Evolutionary conservation across 2,113 vertebrate genomes (phyloP).

Genomic region (Heptranchias perlo): DNA sequence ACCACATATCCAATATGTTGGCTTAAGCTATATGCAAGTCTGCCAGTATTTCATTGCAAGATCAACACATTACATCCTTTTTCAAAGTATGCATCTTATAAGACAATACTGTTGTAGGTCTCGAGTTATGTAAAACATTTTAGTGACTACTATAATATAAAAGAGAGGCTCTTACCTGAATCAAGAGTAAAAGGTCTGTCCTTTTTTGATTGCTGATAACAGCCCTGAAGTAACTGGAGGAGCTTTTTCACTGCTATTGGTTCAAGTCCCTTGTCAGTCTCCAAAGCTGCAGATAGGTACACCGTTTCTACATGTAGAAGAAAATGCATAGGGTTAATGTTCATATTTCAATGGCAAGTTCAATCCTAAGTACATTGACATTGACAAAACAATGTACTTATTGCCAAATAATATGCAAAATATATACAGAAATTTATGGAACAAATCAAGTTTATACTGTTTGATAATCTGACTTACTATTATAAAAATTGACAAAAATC

Average conservation of each 20-base stretch:
- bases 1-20: background rate
- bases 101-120: background rate
- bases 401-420: background rate
- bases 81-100: background rate
- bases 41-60: background rate
- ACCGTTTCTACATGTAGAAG: background rate
- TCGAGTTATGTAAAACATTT: background rate
- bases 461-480: background rate
- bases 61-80: background rate
- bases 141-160: background rate
- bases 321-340: background rate
- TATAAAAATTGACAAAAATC: constrained; percentile 13
- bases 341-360: background rate
- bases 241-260: background rate
- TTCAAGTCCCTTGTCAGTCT: background rate
- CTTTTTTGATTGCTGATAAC: background rate
- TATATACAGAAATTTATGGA: background rate
- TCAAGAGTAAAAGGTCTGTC: background rate
- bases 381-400: background rate
- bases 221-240: background rate
- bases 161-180: background rate
- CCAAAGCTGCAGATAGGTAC: background rate
- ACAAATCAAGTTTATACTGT: background rate
- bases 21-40: background rate
- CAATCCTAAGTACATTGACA: background rate